Evolutionary conservation across 2,888 invertebrate genomes (phyloP), one percentile per base, ranked within the genome.

Genomic region (Coleophora deauratella): DNA sequence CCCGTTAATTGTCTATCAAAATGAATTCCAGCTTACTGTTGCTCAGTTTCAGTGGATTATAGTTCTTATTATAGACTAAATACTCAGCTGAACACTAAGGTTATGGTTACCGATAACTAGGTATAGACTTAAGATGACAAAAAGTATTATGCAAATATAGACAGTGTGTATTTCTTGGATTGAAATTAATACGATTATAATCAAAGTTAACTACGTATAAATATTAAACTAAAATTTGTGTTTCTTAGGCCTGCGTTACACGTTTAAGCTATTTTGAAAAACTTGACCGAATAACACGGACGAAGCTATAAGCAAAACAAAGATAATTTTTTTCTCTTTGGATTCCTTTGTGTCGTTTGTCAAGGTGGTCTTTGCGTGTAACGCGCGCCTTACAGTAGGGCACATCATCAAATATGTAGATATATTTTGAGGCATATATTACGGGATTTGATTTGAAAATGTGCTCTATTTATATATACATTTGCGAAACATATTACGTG

Each of bases 61-160:
- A 57, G 61, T 59, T 57, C 52, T 60, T 63, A 62, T 61, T 52
- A 69, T 78, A 78, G 74, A 64, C 60, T 50, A 52, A 59, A 66
- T 67, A 68, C 66, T 70, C 66, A 64, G 72, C 74, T 69, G 62
- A 21, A 72, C 70, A 70, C 66, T 79, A 71, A 68, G 59, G 65
- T 64, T 80, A 81, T 67, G 21, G 6, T 21, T 21, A 59, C 76
- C 61, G 76, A 81, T 81, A 78, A 81, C 80, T 74, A 79, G 81
- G 78, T 61, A 64, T 81, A 78, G 75, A 70, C 53, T 46, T 76
- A 81, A 82, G 82, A 71, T 75, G 69, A 71, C 21, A 79, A 68
- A 42, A 84, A 84, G 84, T 84, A 84, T 84, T 84, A 82, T 75
- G 79, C 82, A 80, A 79, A 71, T 71, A 77, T 81, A 80, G 80